A percentile compares a stretch with the other conserved stretches of the same genome.
phyloP scores from a whole-genome alignment of 2,113 vertebrate genomes.

The Brachypteracias leptosomus region DNA sequence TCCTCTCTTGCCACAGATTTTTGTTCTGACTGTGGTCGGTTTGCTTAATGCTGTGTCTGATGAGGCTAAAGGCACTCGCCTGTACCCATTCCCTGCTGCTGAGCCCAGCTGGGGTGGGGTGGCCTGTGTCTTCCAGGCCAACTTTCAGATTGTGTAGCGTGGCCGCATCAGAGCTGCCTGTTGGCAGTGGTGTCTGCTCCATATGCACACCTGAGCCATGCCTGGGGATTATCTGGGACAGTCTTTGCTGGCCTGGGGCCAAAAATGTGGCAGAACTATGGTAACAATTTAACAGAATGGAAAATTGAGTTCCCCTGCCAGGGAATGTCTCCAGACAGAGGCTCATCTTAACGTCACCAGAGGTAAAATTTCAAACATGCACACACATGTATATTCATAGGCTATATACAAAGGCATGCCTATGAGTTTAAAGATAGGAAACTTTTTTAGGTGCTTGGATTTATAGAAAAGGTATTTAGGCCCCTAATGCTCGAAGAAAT shows the following conservation, averaged over 20 bases:
- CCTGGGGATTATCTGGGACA: neutral
- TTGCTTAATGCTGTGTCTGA: neutral
- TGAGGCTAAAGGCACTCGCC: neutral
- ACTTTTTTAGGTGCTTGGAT: neutral
- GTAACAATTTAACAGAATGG: neutral
- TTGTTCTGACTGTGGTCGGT: neutral
- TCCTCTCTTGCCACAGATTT: neutral
- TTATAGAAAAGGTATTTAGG: neutral
- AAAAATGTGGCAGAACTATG: neutral
- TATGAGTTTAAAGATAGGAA: neutral
- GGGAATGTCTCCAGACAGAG: neutral
- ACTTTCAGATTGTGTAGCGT: rapidly evolving
- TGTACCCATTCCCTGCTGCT: neutral
- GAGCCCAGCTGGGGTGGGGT: neutral
- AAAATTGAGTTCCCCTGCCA: neutral
- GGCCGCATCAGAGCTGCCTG: neutral
- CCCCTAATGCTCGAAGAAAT: neutral
- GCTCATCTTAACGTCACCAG: neutral
- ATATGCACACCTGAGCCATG: neutral
- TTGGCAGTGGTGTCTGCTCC: neutral
- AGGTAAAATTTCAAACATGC: neutral
- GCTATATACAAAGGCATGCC: neutral
- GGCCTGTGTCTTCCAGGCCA: neutral
- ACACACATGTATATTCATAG: neutral
- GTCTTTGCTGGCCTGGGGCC: neutral